phyloP scores from a whole-genome alignment of 2,888 invertebrate genomes.

The Xiphydria camelus region DNA sequence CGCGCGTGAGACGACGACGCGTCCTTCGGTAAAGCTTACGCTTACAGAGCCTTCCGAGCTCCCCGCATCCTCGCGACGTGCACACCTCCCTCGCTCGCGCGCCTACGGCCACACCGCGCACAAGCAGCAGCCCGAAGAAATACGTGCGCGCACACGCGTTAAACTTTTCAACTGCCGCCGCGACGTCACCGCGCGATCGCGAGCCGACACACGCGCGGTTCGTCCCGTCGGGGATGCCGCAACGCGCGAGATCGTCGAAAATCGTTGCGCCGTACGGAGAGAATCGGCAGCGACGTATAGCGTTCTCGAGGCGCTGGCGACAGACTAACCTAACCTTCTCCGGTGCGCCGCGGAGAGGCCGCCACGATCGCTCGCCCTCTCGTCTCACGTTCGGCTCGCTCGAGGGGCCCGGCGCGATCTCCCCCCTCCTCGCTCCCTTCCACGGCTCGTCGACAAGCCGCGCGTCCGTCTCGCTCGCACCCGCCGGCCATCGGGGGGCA shows the following conservation, averaged over 20 bases:
- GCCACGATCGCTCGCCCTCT: slow-evolving; percentile 27
- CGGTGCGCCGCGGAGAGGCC: slow-evolving; percentile 46
- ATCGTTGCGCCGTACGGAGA: neutral
- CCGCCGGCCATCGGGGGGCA: slow-evolving; percentile 16
- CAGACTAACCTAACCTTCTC: slow-evolving; percentile 49
- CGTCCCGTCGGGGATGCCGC: neutral
- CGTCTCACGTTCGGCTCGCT: slow-evolving; percentile 11
- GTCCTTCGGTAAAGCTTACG: neutral
- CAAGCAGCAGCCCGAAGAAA: slow-evolving; percentile 2
- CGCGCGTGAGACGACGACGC: too few relatives aligned
- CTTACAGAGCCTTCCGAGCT: neutral
- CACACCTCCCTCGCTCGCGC: slow-evolving; percentile 6
- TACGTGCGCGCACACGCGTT: too few relatives aligned
- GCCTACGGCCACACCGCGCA: slow-evolving; percentile 1
- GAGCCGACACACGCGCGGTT: neutral
- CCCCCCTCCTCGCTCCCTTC: slow-evolving; percentile 1
- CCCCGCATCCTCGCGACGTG: neutral
- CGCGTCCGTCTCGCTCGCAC: too few relatives aligned
- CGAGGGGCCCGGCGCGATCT: neutral
- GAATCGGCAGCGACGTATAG: neutral
- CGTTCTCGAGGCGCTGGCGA: slow-evolving; percentile 41
- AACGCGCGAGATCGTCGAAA: too few relatives aligned
- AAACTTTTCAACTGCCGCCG: slow-evolving; percentile 5
- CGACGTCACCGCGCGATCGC: neutral
- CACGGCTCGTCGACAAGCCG: neutral